A percentile compares a stretch with the other conserved stretches of the same genome.
Conservation (phyloP, 2,797 vertebrate genomes). For the Diceros bicornis region DNA sequence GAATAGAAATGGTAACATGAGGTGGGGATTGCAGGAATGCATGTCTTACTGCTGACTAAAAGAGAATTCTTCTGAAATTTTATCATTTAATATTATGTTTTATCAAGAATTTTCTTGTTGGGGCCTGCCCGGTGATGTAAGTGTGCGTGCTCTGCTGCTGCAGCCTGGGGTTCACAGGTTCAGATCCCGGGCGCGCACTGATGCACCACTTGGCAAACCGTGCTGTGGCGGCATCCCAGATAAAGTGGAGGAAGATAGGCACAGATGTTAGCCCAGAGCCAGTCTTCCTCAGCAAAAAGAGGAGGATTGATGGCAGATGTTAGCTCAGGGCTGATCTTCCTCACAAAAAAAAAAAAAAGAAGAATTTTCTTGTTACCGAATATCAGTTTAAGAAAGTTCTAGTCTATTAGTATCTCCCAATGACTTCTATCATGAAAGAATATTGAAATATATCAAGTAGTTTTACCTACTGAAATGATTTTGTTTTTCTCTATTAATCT, state of each 20-base stretch:
- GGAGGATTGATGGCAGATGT: too few species aligned
- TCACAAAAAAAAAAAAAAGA: not conserved
- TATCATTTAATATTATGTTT: not conserved
- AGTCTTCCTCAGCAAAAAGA: too few species aligned
- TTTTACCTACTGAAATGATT: not conserved
- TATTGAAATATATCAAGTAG: not conserved
- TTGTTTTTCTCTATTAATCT: not conserved
- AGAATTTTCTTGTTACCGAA: not conserved
- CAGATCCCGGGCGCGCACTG: too few species aligned
- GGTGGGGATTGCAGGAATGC: not conserved
- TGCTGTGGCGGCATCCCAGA: too few species aligned
- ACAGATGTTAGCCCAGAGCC: too few species aligned
- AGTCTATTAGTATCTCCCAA: not conserved
- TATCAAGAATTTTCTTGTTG: not conserved
- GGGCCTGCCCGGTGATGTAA: too few species aligned
- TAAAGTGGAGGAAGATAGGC: too few species aligned
- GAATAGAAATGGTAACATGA: not conserved
- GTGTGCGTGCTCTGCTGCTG: too few species aligned
- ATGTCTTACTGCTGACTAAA: not conserved
- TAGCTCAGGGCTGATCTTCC: too few species aligned
- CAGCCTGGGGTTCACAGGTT: too few species aligned
- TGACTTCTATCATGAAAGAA: not conserved
- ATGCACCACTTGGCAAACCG: too few species aligned
- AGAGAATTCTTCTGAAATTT: not conserved
- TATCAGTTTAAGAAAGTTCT: not conserved